Conservation (phyloP, 2,113 vertebrate species). For the Phalacrocorax carbo region DNA sequence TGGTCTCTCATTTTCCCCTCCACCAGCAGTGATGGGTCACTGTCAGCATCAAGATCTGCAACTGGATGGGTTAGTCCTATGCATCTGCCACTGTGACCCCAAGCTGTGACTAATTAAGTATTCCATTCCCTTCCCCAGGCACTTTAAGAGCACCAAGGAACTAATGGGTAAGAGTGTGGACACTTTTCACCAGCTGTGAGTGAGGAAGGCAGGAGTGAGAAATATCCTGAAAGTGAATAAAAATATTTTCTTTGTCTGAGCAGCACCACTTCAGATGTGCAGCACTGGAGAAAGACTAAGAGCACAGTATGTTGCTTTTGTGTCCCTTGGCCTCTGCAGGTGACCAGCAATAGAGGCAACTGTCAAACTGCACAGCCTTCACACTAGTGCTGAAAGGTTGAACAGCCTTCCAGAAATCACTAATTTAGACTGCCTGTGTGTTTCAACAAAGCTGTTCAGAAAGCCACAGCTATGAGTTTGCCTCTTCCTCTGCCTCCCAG, state of each 20-base stretch:
- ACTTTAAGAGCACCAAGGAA: neutral
- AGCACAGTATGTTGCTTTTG: neutral
- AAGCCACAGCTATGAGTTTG: neutral
- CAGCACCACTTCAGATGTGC: neutral
- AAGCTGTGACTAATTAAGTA: neutral
- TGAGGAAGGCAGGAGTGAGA: neutral
- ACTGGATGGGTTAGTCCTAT: neutral
- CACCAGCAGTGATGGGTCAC: neutral
- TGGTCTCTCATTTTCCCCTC: neutral
- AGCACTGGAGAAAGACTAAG: neutral
- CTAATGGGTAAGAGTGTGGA: neutral
- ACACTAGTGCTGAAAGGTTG: neutral
- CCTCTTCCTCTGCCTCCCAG: neutral
- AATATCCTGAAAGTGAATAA: neutral
- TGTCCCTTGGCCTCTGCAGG: neutral
- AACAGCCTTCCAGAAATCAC: neutral
- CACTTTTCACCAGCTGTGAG: neutral
- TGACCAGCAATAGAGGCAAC: neutral
- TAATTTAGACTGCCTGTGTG: neutral
- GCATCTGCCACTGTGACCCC: neutral
- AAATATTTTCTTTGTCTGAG: neutral
- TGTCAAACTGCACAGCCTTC: neutral
- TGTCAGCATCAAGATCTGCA: neutral
- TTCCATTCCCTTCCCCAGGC: neutral
- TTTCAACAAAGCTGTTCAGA: neutral